Evolutionary conservation across 2,888 invertebrate genomes (phyloP).

Genomic region (Torymus aiolomorphi): DNA sequence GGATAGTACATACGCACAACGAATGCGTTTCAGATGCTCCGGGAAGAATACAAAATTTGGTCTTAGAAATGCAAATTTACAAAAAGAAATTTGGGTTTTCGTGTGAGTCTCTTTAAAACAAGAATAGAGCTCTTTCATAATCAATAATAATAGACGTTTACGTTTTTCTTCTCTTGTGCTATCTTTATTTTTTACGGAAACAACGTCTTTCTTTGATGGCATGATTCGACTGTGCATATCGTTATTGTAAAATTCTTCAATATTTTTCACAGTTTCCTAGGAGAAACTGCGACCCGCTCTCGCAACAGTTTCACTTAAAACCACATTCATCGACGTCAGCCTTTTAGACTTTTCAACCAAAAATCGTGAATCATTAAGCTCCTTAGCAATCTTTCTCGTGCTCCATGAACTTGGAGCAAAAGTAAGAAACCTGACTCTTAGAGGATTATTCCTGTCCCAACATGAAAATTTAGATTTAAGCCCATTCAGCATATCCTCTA

Average conservation of each 20-base stretch:
- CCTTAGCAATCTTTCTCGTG: slow-evolving; percentile 13
- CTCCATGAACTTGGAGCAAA: slow-evolving; percentile 11
- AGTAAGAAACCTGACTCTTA: slow-evolving; percentile 8
- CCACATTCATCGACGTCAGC: not conserved
- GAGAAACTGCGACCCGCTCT: not conserved
- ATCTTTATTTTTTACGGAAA: slow-evolving; percentile 27
- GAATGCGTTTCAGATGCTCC: slow-evolving; percentile 25
- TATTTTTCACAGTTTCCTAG: slow-evolving; percentile 3
- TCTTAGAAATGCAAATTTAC: slow-evolving; percentile 17
- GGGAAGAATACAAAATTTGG: slow-evolving; percentile 31
- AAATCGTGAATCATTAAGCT: not conserved
- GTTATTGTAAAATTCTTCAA: slow-evolving; percentile 22
- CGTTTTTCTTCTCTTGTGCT: slow-evolving; percentile 12
- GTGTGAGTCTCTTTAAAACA: slow-evolving; percentile 17
- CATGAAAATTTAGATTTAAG: slow-evolving; percentile 17
- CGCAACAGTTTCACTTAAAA: slow-evolving; percentile 16
- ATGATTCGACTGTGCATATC: slow-evolving; percentile 22
- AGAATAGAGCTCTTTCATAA: slow-evolving; percentile 23
- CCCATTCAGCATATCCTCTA: too few species aligned
- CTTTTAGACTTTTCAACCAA: slow-evolving; percentile 13
- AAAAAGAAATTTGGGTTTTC: slow-evolving; percentile 13
- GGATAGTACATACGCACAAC: slow-evolving; percentile 25
- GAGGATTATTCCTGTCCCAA: not conserved
- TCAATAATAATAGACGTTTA: slow-evolving; percentile 19
- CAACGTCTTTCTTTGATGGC: slow-evolving; percentile 21